Percentiles rank a stretch among this genome's conserved stretches.
phyloP scores from a whole-genome alignment of 2,888 invertebrate species.

The Drymonia ruficornis region DNA sequence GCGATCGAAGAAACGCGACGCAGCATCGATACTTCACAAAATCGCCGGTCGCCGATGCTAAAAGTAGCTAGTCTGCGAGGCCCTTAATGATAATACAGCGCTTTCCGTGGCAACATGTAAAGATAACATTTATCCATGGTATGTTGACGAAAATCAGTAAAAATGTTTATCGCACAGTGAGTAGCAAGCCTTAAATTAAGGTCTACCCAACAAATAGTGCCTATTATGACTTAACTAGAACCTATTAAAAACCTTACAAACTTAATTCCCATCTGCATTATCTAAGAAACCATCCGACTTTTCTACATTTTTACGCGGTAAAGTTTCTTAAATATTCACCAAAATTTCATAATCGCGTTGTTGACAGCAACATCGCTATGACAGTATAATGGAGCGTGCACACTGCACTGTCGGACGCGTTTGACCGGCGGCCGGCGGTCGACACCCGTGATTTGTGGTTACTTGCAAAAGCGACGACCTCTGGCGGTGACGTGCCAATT shows the following conservation, averaged over 20 bases:
- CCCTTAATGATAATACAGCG: too few species aligned
- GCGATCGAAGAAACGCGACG: too few species aligned
- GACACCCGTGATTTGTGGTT: conserved; percentile 77
- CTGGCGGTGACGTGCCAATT: conserved; percentile 81
- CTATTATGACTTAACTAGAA: not conserved
- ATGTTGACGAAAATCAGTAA: too few species aligned
- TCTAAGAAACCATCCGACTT: too few species aligned
- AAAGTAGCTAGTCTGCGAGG: too few species aligned
- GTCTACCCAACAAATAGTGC: not conserved
- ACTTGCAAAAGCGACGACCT: conserved; percentile 65
- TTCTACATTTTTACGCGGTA: too few species aligned
- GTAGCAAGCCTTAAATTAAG: not conserved
- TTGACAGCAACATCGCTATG: not conserved
- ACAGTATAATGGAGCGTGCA: conserved; percentile 32
- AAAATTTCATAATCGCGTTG: too few species aligned
- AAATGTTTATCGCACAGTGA: not conserved
- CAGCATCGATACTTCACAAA: too few species aligned
- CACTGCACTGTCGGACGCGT: conserved; percentile 38
- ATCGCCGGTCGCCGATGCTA: too few species aligned
- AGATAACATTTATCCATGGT: not conserved
- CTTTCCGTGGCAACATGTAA: not conserved
- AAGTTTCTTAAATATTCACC: too few species aligned
- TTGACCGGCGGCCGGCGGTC: conserved; percentile 49
- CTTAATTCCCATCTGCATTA: too few species aligned
- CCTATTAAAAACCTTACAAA: too few species aligned